These are phyloP conservation scores for Echeneis naucrates DNA, from an alignment of 2,797 vertebrate genomes.

Conservation along the genomic window DNA sequence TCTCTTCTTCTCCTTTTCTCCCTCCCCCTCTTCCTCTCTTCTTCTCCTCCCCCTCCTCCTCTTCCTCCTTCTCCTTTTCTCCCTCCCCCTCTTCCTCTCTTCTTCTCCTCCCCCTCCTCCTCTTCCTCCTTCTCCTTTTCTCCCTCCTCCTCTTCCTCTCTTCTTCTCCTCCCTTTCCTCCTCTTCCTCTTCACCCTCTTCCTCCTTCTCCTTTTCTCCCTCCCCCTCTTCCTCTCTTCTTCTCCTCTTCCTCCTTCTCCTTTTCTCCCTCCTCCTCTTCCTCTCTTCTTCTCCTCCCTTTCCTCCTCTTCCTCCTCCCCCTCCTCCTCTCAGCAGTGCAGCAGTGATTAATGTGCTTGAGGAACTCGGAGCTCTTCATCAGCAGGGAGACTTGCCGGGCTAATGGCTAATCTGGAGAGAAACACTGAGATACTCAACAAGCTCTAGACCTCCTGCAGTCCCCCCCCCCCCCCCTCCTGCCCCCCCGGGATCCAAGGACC, in stretches of 20 bases:
- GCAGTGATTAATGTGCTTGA: constrained; percentile 75
- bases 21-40: no score
- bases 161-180: no score
- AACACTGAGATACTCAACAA: constrained; percentile 57
- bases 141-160: no score
- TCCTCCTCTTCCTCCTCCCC: constrained; percentile 31
- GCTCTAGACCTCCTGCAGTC: constrained; percentile 47
- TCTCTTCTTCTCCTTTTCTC: no score
- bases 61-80: no score
- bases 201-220: no score
- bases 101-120: constrained; percentile 18
- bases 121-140: constrained; percentile 37
- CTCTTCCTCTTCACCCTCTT: no score
- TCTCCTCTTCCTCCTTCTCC: no score
- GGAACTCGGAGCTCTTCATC: constrained; percentile 75
- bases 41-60: no score
- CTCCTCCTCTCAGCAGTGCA: constrained; percentile 42
- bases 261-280: no score
- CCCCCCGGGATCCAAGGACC: constrained; percentile 29
- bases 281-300: constrained; percentile 18
- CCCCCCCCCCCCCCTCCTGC: constrained; percentile 30
- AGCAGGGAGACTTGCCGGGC: constrained; percentile 56
- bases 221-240: no score
- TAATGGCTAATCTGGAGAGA: constrained; percentile 77
- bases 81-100: no score